Conservation (phyloP, 2,797 vertebrate species). For the Enteromius treurensis region DNA sequence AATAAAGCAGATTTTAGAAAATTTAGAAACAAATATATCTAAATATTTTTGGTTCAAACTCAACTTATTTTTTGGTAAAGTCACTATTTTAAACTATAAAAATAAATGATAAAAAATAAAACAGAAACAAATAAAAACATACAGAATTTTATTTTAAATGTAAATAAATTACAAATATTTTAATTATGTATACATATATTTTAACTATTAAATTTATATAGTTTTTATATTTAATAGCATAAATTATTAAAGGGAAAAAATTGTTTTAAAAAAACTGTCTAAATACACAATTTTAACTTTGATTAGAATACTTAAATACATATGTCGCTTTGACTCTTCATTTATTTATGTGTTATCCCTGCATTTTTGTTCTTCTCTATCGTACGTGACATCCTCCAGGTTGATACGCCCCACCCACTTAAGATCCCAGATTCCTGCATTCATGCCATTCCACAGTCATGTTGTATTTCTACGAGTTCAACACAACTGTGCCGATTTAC, state of each 20-base stretch:
- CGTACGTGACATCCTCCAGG: constrained; percentile 7
- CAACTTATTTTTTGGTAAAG: no score
- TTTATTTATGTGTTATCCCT: no score
- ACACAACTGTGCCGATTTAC: not conserved
- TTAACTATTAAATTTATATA: not conserved
- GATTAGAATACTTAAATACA: not conserved
- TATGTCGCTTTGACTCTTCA: not conserved
- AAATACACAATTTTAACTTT: not conserved
- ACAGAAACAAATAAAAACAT: not conserved
- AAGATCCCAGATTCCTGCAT: not conserved
- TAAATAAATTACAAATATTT: not conserved
- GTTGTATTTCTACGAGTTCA: not conserved
- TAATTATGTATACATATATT: not conserved
- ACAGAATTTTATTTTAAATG: no score
- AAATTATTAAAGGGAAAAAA: not conserved
- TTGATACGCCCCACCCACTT: not conserved
- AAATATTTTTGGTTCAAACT: no score
- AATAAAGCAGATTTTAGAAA: not conserved
- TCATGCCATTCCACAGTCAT: not conserved
- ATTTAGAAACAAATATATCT: not conserved
- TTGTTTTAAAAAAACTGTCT: not conserved
- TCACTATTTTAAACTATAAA: not conserved
- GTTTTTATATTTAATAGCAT: not conserved
- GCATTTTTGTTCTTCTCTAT: not conserved
- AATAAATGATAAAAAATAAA: not conserved